These are phyloP conservation scores for Mesochorus sp. DNA, from an alignment of 2,888 invertebrate genomes.

Conservation along the genomic window DNA sequence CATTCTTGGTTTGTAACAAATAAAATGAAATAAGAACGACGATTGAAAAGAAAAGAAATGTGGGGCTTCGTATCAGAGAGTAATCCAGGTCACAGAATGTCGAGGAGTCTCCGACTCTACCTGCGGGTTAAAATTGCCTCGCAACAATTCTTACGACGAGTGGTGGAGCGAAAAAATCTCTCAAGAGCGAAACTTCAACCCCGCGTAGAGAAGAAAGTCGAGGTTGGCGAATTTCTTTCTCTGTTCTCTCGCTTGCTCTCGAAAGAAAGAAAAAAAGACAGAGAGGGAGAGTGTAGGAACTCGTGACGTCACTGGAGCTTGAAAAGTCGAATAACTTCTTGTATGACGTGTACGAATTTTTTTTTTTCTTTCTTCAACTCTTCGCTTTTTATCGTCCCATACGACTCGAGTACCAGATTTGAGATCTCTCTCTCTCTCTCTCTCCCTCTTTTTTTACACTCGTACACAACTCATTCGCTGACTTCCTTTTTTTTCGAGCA, in stretches of 20 bases:
- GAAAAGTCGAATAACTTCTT: constrained; percentile 19
- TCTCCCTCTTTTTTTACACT: constrained; percentile 14
- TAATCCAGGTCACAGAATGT: not conserved
- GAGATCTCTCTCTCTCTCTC: not conserved
- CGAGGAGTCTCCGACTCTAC: constrained; percentile 1
- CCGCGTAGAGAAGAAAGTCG: not conserved
- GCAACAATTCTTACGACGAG: not conserved
- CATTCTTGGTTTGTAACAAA: no score
- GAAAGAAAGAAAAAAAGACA: no score
- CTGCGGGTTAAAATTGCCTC: constrained; percentile 8
- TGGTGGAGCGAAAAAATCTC: constrained; percentile 9
- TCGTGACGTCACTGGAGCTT: constrained; percentile 12
- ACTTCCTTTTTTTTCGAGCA: constrained; percentile 1
- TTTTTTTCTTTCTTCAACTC: not conserved
- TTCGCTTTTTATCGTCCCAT: not conserved
- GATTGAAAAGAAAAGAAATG: not conserved
- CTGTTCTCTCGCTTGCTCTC: not conserved
- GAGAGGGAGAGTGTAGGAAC: not conserved
- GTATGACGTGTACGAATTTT: not conserved
- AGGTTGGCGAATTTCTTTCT: not conserved
- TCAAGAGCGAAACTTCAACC: constrained; percentile 10
- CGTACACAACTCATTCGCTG: constrained; percentile 10
- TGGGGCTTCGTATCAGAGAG: not conserved
- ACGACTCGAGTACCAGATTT: constrained; percentile 9
- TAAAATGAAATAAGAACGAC: not conserved